Percentiles rank a stretch among this genome's conserved stretches.
These are phyloP conservation scores for Eremobia ochroleuca DNA, from an alignment of 2,888 invertebrate species.

Conservation along the genomic window DNA sequence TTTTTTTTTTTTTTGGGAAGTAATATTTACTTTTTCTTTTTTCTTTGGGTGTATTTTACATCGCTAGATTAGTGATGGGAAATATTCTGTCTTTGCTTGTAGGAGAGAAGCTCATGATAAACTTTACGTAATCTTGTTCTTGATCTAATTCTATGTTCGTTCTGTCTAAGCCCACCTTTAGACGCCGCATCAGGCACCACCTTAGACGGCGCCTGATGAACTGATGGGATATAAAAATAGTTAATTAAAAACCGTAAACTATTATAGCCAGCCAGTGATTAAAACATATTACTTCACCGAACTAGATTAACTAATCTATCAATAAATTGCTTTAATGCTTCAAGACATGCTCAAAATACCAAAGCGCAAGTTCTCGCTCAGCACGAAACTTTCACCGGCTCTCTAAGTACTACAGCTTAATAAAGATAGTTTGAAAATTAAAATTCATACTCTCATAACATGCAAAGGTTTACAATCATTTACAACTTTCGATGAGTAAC, in stretches of 20 bases:
- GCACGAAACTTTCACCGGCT: neutral
- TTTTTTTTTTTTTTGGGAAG: constrained; percentile 25
- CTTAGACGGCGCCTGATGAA: too few relatives aligned
- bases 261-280: neutral
- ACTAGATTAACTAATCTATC: neutral
- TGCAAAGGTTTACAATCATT: constrained; percentile 36
- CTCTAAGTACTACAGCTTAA: constrained; percentile 6
- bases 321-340: constrained; percentile 13
- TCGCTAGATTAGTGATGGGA: neutral
- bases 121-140: neutral
- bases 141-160: too few relatives aligned
- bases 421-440: constrained; percentile 4
- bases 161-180: neutral
- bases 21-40: neutral
- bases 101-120: neutral
- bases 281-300: neutral
- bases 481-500: constrained; percentile 48
- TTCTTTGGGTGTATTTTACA: neutral
- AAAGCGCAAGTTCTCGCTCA: neutral
- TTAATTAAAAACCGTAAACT: neutral
- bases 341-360: constrained; percentile 4
- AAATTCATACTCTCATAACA: constrained; percentile 21
- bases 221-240: too few relatives aligned
- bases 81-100: neutral
- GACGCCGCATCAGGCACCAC: too few relatives aligned